Base-by-base conservation (phyloP, 92 coral and sea anemone species). In the Epizoanthus rinbou region DNA sequence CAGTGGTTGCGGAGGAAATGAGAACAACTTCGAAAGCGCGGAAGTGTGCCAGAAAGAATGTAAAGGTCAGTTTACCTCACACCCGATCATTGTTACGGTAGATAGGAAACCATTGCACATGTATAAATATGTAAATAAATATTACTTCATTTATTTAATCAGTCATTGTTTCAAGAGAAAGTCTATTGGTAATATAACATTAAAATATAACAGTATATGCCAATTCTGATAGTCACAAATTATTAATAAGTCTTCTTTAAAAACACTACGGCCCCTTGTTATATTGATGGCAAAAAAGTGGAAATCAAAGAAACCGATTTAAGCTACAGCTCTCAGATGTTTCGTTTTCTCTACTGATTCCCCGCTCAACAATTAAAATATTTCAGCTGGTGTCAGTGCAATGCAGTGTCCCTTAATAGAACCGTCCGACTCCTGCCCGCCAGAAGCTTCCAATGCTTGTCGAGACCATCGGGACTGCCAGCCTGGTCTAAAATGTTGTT, bases 1-100 rank as follows among this genome's bases (percentile, higher is more conserved):
- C 86, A 88, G 99, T 75, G 99, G 99, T 41, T 96, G 99, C 56
- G 91, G 91, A 8, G 88, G 91, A n/a, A 96, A 96, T 74, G 87
- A 86, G 24, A 96, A 96, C 85, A 96, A 96, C 58, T 96, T 96
- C 64, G 72, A 47, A 57, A 85, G 83, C 5, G 84, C 79, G 64
- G 85, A 86, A 62, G 90, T 86, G 5, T 96, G 99, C 56, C 67
- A 75, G 35, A 64, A 19, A 18, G 43, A 59, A 11, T 87, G 90
- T 53, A 57, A 45, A 10, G 4, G 73, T 54, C 50, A 24, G 82
- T 76, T 57, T 31, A 2, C 11, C 14, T 9, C 56, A 37, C 31
- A 54, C 6, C 14, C 13, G 23, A 10, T 11, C n/a, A 14, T 18
- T 52, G 25, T 17, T 10, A 64, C 23, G 14, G 31, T 19, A 19